Percentiles rank a stretch among this genome's conserved stretches.
phyloP scores from a whole-genome alignment of 2,797 vertebrate species.

The Corythornis leucogaster region DNA sequence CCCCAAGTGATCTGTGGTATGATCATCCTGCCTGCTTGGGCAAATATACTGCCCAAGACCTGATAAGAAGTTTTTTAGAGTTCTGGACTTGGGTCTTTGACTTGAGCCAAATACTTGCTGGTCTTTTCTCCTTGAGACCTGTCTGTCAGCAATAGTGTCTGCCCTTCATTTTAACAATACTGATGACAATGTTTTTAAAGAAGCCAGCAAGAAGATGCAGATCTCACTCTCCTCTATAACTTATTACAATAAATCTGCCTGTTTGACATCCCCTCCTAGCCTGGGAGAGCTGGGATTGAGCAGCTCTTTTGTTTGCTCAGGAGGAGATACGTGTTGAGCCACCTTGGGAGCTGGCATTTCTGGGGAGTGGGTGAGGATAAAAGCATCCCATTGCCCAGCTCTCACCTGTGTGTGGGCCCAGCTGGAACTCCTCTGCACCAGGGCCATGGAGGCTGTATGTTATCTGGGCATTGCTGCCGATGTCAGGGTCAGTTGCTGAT shows the following conservation, averaged over 20 bases:
- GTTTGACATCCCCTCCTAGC: not conserved
- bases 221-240: not conserved
- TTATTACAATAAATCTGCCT: not conserved
- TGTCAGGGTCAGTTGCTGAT: constrained; percentile 88
- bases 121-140: not conserved
- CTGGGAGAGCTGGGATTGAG: not conserved
- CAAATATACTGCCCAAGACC: not conserved
- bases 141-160: not conserved
- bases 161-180: not conserved
- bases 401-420: constrained; percentile 91
- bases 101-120: not conserved
- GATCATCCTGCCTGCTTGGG: not conserved
- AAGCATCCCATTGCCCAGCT: not conserved
- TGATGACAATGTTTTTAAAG: not conserved
- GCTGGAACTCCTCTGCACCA: constrained; percentile 88
- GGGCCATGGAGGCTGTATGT: constrained; percentile 91
- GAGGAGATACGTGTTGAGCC: not conserved
- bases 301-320: not conserved
- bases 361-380: not conserved
- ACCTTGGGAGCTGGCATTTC: not conserved
- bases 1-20: not conserved
- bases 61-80: fast-evolving
- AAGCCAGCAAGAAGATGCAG: not conserved
- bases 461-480: constrained; percentile 91
- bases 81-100: not conserved